Base-by-base conservation (phyloP, 2,888 invertebrate genomes). In the Leucoptera coffeella region DNA sequence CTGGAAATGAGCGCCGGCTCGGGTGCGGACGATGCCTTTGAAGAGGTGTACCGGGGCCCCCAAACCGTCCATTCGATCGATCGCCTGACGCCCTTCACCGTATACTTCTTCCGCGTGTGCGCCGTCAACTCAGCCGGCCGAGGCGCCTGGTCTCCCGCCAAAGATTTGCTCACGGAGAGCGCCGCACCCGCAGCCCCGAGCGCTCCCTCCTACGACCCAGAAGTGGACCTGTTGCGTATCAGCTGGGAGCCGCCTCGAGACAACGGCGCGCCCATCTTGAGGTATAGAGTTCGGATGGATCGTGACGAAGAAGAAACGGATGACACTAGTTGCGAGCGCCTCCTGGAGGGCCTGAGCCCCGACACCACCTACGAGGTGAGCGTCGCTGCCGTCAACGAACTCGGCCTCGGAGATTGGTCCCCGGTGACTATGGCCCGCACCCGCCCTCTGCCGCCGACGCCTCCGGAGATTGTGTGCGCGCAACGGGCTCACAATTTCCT, bases 301-400 rank as follows among this genome's bases (percentile, higher is more conserved):
- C 71, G 67, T 37, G 50, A 55, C 22, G 64, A 77, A 22, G 65
- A 64, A 38, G 62, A 64, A 15, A 80, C 78, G 3, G 75, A 78
- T 15, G 77, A 73, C 10, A 69, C 77, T 29, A 56, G 65, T 26
- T 73, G 75, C 14, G 77, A 80, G 42, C 77, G 80, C 41, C 65
- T 74, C 8, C 72, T 92, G 29, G 77, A 75, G 35, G 78, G 79
- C 23, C 75, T 93, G 29, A 57, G 61, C 35, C 87, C 93, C 2
- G 87, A 90, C 52, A 87, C 88, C 4, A 62, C 71, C 24, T 91
- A 91, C 64, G 87, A 85, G 56, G 80, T 93, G 39, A 83, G 89
- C 37, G 79, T 94, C 27, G 88, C 89, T 49, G 94, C 93, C 29
- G 78, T 88, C 28, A 94, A 88, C 58, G 77, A 76, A 32, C 82